Conservation (phyloP, 2,888 invertebrate species). For the Zaprionus obscuricornis region DNA sequence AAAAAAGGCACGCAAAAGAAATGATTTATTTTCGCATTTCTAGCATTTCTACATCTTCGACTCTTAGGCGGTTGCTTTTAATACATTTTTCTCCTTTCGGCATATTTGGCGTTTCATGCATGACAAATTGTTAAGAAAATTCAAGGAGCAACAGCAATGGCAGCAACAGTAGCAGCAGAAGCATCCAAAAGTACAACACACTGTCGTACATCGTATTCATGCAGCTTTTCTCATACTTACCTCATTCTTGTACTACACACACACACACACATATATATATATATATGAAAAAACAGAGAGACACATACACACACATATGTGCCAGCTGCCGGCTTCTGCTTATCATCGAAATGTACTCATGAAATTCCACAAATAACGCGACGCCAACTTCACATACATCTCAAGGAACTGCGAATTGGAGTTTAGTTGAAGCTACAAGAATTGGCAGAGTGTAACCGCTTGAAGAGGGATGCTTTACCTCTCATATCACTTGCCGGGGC, state of each 20-base stretch:
- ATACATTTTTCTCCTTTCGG: constrained; percentile 76
- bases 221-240: not conserved
- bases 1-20: constrained; percentile 74
- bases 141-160: constrained; percentile 51
- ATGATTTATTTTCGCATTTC: constrained; percentile 81
- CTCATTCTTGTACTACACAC: not conserved
- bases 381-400: constrained; percentile 62
- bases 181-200: too few relatives aligned
- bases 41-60: constrained; percentile 65
- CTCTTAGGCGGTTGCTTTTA: constrained; percentile 69
- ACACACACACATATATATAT: not conserved
- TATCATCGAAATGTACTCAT: constrained; percentile 77
- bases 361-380: constrained; percentile 75
- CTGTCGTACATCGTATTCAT: too few relatives aligned
- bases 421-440: not conserved
- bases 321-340: constrained; percentile 48
- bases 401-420: not conserved
- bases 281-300: too few relatives aligned
- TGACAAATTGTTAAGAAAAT: constrained; percentile 78
- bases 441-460: not conserved
- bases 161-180: too few relatives aligned
- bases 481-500: too few relatives aligned
- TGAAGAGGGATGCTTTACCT: not conserved
- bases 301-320: constrained; percentile 16
- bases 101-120: constrained; percentile 78